Base-by-base conservation (phyloP, 2,888 invertebrate genomes). In the Pasiphila rectangulata region DNA sequence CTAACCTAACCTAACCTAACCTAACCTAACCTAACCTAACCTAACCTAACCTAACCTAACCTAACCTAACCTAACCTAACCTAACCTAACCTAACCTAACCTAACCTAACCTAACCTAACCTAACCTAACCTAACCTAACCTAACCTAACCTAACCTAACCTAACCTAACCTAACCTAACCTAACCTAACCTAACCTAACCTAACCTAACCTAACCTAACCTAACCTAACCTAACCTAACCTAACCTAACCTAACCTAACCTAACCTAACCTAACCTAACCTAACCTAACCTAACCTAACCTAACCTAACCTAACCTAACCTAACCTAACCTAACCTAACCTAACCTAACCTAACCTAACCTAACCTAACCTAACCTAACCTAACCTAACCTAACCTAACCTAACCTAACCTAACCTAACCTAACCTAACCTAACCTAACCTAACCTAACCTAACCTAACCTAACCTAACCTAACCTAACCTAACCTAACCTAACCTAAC, bases 321-420 rank as follows among this genome's bases (percentile, higher is more conserved):
- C 24, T 24, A 24, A 24, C 46, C 50, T 45, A 50, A 52, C 52
- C 56, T 48, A 53, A 56, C 57, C 57, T 54, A 54, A 56, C 56
- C 56, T 56, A 56, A 50, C 50, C 56, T 51, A 56, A 51, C 53
- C 53, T 46, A 53, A 43, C 49, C 46, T 46, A 49, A 46, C 54
- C 43, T 44, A 39, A 50, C 45, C 46, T 48, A 46, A 48, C 45
- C 48, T 46, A 46, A 48, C 52, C 52, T 48, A 48, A 48, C 52
- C 52, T 48, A 52, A 52, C 52, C 52, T 52, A 48, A 52, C 47
- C 52, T 54, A 52, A 24, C 24, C 24, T 24, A 24, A 24, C 24
- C 24, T 24, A 24, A 49, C 49, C 51, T 51, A 51, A 51, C 51
- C 51, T 51, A 51, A 51, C 51, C 51, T 54, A 47, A 51, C 47